A percentile compares a stretch with the other conserved stretches of the same genome.
Conservation (phyloP, 1,140 invertebrate genomes). For the Drosophila hydei region DNA sequence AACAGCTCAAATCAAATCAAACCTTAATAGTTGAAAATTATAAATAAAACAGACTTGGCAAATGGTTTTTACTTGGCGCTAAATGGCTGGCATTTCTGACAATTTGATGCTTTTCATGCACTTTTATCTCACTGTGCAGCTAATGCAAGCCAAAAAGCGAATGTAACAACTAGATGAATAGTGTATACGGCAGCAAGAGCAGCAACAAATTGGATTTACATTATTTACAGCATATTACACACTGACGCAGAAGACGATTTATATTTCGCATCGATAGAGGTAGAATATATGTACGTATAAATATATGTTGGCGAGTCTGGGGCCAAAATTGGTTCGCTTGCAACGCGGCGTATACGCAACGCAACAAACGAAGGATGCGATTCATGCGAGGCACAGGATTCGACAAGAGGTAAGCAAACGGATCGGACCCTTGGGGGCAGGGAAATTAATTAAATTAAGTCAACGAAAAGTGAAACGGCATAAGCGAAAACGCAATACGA, state of each 20-base stretch:
- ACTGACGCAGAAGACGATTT: conserved; percentile 20
- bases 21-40: not conserved
- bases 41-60: not conserved
- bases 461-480: conserved; percentile 80
- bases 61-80: not conserved
- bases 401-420: conserved; percentile 45
- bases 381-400: conserved; percentile 17
- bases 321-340: conserved; percentile 34
- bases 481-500: conserved; percentile 42
- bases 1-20: too few relatives aligned
- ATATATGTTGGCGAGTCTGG: conserved; percentile 21
- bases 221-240: conserved; percentile 81
- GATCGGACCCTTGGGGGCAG: conserved; percentile 74
- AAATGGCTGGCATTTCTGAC: not conserved
- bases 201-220: conserved; percentile 72
- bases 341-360: conserved; percentile 75
- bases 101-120: not conserved
- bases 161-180: not conserved
- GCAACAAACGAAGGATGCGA: conserved; percentile 42
- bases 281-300: conserved; percentile 26
- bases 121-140: not conserved
- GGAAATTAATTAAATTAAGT: conserved; percentile 82
- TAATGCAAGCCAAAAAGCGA: not conserved
- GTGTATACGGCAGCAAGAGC: conserved; percentile 4
- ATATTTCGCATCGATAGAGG: conserved; percentile 54